Percentiles rank a stretch among this genome's conserved stretches.
phyloP scores from a whole-genome alignment of 2,888 invertebrate species.

The Notodonta dromedarius region DNA sequence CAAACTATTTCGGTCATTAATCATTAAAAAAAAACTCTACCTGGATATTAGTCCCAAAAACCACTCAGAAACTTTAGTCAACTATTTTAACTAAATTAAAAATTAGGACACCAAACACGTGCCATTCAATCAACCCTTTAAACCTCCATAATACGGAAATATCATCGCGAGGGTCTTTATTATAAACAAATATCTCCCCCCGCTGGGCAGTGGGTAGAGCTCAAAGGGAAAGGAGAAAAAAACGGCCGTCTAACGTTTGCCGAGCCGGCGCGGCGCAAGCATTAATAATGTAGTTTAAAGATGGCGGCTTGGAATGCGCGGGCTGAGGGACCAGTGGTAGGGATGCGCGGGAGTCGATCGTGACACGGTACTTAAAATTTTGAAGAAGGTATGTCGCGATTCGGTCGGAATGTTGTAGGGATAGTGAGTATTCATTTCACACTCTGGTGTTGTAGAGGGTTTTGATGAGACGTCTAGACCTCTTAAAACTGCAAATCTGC shows the following conservation, averaged over 20 bases:
- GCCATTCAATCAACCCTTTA: constrained; percentile 29
- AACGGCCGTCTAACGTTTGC: constrained; percentile 58
- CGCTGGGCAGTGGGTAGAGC: constrained; percentile 53
- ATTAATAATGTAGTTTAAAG: constrained; percentile 83
- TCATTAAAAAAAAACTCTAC: too few species aligned
- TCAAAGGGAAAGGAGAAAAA: constrained; percentile 57
- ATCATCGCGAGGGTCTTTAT: constrained; percentile 63
- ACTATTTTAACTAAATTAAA: too few species aligned
- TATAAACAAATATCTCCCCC: constrained; percentile 74
- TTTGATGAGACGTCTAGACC: too few species aligned
- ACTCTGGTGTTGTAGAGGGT: too few species aligned
- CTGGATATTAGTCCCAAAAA: too few species aligned
- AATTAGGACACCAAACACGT: constrained; percentile 25
- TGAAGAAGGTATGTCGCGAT: not conserved
- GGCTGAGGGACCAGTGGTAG: constrained; percentile 50
- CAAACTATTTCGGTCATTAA: too few species aligned
- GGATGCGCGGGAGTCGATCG: constrained; percentile 45
- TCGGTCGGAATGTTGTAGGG: not conserved
- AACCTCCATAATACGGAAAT: constrained; percentile 45
- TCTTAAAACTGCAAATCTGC: too few species aligned
- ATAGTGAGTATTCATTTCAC: not conserved
- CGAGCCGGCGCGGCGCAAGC: constrained; percentile 67
- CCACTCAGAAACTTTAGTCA: too few species aligned
- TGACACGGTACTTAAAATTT: constrained; percentile 6
- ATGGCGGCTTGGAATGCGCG: constrained; percentile 79